Base-by-base conservation (phyloP, 2,797 vertebrate species). In the Heteromormyrus szaboi region DNA sequence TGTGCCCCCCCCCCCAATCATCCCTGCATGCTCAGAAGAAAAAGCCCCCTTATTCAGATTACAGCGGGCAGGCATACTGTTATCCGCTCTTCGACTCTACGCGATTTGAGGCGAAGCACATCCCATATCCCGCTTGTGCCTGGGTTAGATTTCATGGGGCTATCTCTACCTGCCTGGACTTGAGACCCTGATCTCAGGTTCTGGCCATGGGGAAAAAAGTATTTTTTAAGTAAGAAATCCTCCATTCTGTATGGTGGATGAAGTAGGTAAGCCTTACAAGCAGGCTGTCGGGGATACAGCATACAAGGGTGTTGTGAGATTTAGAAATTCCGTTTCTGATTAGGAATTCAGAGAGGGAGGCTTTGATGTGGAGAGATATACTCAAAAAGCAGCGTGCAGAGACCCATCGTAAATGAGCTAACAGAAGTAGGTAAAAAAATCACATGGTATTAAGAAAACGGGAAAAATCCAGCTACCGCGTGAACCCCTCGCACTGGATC, bases 281-380 rank as follows among this genome's bases (percentile, higher is more conserved):
- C 53, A 85, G 50, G 25, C 41, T 48, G 9, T 25, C 1, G 59
- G 8, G 29, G 25, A 33, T 89, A 65, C 84, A 44, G 51, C 62
- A 62, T 85, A 25, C 56, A 37, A 46, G 50, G 9, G 37, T 62
- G 79, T 84, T 85, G 25, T 46, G 33, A 48, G 83, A 62, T 86
- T 86, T 41, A 86, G 56, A 85, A 51, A 85, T 85, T 72, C 81
- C 50, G 88, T 85, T 68, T 85, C 81, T 81, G 19, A 72, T 19
- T 46, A 81, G 76, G 41, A 81, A 81, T 81, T 81, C 41, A 46
- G 76, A 81, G 76, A 85, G 29, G 29, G 25, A 19, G 44, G 25
- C 56, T 85, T 89, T 89, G 79, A 85, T 65, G 88, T 51, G 22
- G 25, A 22, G 83, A 84, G 46, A 50, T 88, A 59, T 62, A 59